Evolutionary conservation across 2,888 invertebrate genomes (phyloP), one percentile per base, ranked within the genome.

Genomic region (Torymus auratus): DNA sequence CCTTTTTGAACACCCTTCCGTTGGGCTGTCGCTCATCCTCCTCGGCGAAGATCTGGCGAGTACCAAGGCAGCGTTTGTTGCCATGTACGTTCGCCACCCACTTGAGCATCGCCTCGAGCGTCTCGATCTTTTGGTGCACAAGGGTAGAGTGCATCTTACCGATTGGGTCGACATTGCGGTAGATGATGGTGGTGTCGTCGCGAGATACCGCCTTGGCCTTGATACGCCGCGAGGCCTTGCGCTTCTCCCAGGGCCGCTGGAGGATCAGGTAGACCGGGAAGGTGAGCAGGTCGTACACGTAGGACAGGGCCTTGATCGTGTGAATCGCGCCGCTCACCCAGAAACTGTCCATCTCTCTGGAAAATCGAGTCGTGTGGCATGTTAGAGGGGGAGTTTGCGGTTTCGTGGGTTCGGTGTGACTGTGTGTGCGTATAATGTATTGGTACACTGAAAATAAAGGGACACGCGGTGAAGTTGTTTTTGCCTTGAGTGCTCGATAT

Each of bases 1-100:
- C 96, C 94, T 99, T 99, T 91, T 98, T 98, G 90, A 99, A 99
- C 70, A 98, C 94, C 84, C 97, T 94, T 68, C 99, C 99, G 89
- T 98, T 98, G 1, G 96, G 95, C 90, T 99, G 99, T 14, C 95
- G 92, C 90, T 99, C 99, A 89, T 99, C 98, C 89, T 98, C 97
- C 91, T 98, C 99, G 79, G 96, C 95, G 62, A 98, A 93, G 85
- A 98, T 95, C 86, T 97, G 94, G 75, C 99, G 93, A 0, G 98
- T 98, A 68, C 99, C 99, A 83, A 98, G 93, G 86, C 97, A 97
- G 77, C 93, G 94, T 85, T 95, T 95, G 67, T 93, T 93, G 11
- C 93, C 93, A 92, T 96, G 96, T 84, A 94, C 93, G 85, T 94
- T 93, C 64, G 95, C 94, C 53, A 97, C 96, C 88, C 95, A 96